Base-by-base conservation (phyloP, 2,888 invertebrate genomes). In the Leucania comma region DNA sequence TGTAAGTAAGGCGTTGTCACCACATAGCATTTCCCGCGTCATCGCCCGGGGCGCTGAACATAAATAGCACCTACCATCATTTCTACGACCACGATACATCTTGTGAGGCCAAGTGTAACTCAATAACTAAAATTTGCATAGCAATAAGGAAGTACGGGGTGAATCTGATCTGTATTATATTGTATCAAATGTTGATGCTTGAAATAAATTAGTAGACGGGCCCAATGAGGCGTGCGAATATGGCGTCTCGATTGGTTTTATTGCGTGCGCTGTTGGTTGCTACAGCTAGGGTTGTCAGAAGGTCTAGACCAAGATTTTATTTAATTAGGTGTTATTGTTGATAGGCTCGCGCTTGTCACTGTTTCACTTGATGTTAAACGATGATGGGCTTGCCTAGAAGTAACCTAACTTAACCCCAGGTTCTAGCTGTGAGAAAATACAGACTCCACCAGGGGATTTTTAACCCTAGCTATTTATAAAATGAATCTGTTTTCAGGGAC, bases 181-280 rank as follows among this genome's bases (percentile, higher is more conserved):
- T 84, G 81, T 84, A 86, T 84, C 82, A 83, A 87, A 86, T 84
- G 80, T 83, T 80, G 61, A 35, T 75, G 81, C 79, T 83, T 79
- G 79, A 83, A 85, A 87, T 85, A 86, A 86, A 87, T 86, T 84
- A 83, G 82, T 78, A 65, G 72, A 72, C 78, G 78, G 66, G 68
- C 72, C 73, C 86, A 86, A 85, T 84, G 86, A 87, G 85, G 81
- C 89, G 90, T 92, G 91, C 84, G 90, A 91, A 90, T 84, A 87
- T 87, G 78, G 84, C 72, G 65, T 76, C 85, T 87, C 78, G 87
- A 89, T 89, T 90, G 89, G 81, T 84, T 83, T 86, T 83, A 88
- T 88, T 82, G 78, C 72, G 71, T 63, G 63, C 72, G 63, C 72
- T 71, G 71, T 66, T 68, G 50, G 71, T 64, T 60, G 68, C 63